These are phyloP conservation scores for Bombus impatiens DNA, from an alignment of 1,140 invertebrate species.

Conservation along the genomic window DNA sequence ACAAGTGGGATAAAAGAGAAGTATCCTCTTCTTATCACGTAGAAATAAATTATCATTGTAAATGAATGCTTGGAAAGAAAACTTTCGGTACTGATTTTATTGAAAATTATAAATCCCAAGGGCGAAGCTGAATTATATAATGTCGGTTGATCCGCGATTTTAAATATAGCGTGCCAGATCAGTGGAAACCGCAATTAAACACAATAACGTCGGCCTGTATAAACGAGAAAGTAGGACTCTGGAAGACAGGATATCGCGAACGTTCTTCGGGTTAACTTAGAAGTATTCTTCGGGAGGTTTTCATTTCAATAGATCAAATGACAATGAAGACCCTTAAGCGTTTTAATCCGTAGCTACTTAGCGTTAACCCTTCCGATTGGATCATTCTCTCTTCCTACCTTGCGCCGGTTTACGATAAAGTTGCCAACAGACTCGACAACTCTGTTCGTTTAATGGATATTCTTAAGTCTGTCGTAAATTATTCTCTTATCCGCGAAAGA, in stretches of 20 bases:
- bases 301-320: conserved; percentile 56
- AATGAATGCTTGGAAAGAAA: too few species aligned
- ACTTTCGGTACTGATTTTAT: too few species aligned
- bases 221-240: neutral
- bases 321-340: conserved; percentile 60
- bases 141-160: neutral
- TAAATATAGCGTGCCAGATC: neutral
- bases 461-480: conserved; percentile 22
- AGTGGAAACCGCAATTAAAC: neutral
- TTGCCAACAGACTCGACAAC: conserved; percentile 51
- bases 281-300: conserved; percentile 48
- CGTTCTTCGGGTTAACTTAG: conserved; percentile 15
- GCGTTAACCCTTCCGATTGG: conserved; percentile 42
- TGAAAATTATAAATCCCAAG: neutral
- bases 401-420: conserved; percentile 22
- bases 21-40: too few species aligned
- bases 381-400: neutral
- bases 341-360: conserved; percentile 60
- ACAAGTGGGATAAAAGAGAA: too few species aligned
- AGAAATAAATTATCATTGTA: too few species aligned
- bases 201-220: neutral
- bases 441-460: conserved; percentile 65
- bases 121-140: neutral
- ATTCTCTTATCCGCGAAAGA: conserved; percentile 13
- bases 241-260: neutral